These are phyloP conservation scores for Solea senegalensis DNA, from an alignment of 2,113 vertebrate species.

Conservation along the genomic window DNA sequence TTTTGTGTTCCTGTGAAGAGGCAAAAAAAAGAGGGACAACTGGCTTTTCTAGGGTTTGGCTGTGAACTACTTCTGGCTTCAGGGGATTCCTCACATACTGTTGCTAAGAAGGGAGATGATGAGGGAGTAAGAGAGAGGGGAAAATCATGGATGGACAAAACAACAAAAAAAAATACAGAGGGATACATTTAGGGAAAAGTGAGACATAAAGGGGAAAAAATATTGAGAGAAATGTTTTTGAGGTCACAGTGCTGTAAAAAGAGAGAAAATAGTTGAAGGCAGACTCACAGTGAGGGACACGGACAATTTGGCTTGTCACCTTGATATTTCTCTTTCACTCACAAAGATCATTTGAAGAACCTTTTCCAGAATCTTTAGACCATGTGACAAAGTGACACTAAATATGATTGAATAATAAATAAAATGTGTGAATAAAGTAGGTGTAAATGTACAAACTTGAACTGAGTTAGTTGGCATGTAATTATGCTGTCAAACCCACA, in stretches of 20 bases:
- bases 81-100: conserved; percentile 54
- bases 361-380: too few species aligned
- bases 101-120: conserved; percentile 19
- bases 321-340: background rate
- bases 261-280: conserved; percentile 2
- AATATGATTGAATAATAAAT: too few species aligned
- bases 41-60: conserved; percentile 13
- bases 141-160: background rate
- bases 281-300: background rate
- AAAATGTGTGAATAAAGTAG: too few species aligned
- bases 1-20: conserved; percentile 1
- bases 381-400: too few species aligned
- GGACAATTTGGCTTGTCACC: background rate
- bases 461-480: too few species aligned
- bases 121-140: background rate
- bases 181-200: background rate
- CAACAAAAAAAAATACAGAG: too few species aligned
- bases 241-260: background rate
- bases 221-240: too few species aligned
- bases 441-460: too few species aligned
- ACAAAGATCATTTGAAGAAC: background rate
- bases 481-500: too few species aligned
- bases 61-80: conserved; percentile 27
- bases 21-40: background rate
- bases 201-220: background rate